Percentiles rank a stretch among this genome's conserved stretches.
Conservation (phyloP, 2,113 vertebrate genomes). For the Antigone vipio region DNA sequence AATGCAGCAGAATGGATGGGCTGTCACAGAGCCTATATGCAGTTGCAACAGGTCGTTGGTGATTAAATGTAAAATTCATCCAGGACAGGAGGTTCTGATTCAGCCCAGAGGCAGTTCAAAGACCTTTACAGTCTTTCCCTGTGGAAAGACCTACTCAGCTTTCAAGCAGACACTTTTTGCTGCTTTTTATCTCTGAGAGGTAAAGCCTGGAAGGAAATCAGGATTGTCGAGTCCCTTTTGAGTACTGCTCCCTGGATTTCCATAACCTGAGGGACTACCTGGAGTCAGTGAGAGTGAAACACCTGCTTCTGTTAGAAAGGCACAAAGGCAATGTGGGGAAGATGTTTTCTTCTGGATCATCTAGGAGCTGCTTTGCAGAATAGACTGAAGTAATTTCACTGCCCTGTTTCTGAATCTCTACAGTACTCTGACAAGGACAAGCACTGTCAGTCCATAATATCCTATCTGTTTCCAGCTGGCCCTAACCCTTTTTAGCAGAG, state of each 20-base stretch:
- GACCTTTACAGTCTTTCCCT: neutral
- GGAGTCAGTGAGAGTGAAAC: neutral
- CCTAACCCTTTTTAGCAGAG: neutral
- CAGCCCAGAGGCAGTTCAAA: conserved; percentile 17
- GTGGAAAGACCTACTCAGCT: neutral
- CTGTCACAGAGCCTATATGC: neutral
- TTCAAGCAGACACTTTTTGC: neutral
- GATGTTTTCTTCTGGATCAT: neutral
- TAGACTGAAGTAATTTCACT: neutral
- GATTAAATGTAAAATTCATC: conserved; percentile 26
- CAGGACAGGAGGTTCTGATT: conserved; percentile 18
- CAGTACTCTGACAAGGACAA: neutral
- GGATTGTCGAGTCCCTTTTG: neutral
- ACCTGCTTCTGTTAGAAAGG: neutral
- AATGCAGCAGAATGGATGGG: neutral
- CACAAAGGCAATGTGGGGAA: neutral
- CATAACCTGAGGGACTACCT: neutral
- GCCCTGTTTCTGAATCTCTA: neutral
- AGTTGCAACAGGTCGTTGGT: conserved; percentile 30
- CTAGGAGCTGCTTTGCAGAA: neutral
- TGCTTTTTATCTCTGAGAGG: neutral
- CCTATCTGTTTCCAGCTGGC: neutral
- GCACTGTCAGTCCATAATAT: neutral
- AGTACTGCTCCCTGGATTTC: neutral
- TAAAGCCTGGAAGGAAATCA: neutral